A percentile compares a stretch with the other conserved stretches of the same genome.
These are phyloP conservation scores for Diorhabda carinulata DNA, from an alignment of 1,140 invertebrate genomes.

Conservation along the genomic window DNA sequence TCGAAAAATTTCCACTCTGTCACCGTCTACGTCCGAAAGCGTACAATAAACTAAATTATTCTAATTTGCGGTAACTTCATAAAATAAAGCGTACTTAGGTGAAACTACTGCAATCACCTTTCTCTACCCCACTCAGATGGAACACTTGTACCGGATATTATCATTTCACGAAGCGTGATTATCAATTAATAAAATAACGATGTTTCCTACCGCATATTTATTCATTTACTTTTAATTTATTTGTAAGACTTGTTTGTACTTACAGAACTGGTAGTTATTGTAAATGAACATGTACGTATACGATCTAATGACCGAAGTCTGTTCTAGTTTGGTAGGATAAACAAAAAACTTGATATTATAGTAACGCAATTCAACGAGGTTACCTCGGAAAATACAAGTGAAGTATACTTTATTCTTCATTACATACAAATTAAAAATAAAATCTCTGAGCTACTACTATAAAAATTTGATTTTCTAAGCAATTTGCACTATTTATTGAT, in stretches of 20 bases:
- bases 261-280: not conserved
- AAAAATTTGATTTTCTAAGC: too few species aligned
- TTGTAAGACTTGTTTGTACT: not conserved
- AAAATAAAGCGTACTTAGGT: not conserved
- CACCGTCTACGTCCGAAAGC: too few species aligned
- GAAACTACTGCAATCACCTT: not conserved
- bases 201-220: not conserved
- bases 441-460: too few species aligned
- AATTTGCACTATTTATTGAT: too few species aligned
- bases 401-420: too few species aligned
- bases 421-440: too few species aligned
- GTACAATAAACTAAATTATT: too few species aligned
- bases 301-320: conserved; percentile 29
- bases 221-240: not conserved
- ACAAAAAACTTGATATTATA: conserved; percentile 6
- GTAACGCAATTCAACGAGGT: not conserved
- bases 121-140: not conserved
- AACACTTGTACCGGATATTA: not conserved
- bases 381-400: not conserved
- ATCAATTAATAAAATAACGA: not conserved
- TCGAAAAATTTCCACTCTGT: too few species aligned
- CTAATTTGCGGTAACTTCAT: too few species aligned
- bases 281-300: conserved; percentile 25
- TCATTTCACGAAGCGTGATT: not conserved
- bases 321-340: conserved; percentile 21